Evolutionary conservation across 2,797 vertebrate species (phyloP).

Genomic region (Erethizon dorsatum): DNA sequence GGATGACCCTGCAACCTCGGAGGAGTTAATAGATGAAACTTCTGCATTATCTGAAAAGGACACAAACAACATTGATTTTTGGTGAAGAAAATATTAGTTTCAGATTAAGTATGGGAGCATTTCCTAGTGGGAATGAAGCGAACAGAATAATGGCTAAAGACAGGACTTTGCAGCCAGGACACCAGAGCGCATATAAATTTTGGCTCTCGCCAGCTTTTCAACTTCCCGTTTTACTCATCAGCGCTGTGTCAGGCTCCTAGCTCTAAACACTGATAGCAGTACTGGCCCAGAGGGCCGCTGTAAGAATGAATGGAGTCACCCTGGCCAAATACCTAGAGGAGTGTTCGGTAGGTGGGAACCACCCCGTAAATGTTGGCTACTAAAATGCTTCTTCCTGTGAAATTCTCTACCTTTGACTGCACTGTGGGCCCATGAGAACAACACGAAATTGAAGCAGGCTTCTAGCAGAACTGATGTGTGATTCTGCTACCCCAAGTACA

Average conservation of each 20-base stretch:
- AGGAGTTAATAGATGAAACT: neutral
- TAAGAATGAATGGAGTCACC: neutral
- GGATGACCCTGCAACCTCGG: neutral
- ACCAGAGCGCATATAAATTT: neutral
- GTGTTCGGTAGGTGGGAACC: neutral
- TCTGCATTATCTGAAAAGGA: constrained; percentile 16
- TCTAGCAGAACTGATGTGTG: fast-evolving
- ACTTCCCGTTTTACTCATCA: neutral
- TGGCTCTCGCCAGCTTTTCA: neutral
- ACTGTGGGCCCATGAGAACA: neutral
- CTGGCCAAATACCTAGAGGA: neutral
- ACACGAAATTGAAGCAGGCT: fast-evolving
- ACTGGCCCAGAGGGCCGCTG: too few relatives aligned
- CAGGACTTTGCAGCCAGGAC: neutral
- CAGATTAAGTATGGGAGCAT: neutral
- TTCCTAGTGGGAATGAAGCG: neutral
- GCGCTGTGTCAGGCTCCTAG: neutral
- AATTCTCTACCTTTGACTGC: neutral
- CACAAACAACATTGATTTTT: neutral
- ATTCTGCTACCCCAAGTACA: neutral
- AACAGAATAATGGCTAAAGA: neutral
- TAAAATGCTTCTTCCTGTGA: neutral
- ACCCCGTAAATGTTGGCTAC: neutral
- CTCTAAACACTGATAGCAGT: neutral
- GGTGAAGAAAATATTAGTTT: constrained; percentile 14